Percentiles rank a stretch among this genome's conserved stretches.
Conservation (phyloP, 1,140 invertebrate genomes). For the Drosophila arizonae region DNA sequence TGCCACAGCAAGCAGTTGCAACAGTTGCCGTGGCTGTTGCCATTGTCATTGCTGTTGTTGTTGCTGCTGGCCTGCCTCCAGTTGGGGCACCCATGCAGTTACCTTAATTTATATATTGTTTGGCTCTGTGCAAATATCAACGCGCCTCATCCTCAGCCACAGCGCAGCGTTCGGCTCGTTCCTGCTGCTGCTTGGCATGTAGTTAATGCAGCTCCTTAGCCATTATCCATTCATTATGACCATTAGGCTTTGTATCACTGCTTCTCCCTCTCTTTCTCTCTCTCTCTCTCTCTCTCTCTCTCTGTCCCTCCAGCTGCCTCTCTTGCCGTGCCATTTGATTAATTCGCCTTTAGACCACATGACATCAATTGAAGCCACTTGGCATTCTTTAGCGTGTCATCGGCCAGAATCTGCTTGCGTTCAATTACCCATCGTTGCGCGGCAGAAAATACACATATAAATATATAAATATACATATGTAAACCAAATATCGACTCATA, state of each 20-base stretch:
- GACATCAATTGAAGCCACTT: slow-evolving; percentile 5
- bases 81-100: slow-evolving; percentile 53
- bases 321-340: slow-evolving; percentile 14
- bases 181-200: neutral
- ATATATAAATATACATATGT: too few relatives aligned
- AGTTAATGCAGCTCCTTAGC: slow-evolving; percentile 74
- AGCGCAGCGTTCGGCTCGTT: neutral
- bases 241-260: slow-evolving; percentile 68
- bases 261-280: neutral
- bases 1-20: slow-evolving; percentile 44
- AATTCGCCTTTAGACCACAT: slow-evolving; percentile 12
- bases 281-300: neutral
- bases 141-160: slow-evolving; percentile 45
- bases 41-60: slow-evolving; percentile 2
- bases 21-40: slow-evolving; percentile 21
- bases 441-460: too few relatives aligned
- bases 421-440: too few relatives aligned
- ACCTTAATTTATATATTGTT: slow-evolving; percentile 79
- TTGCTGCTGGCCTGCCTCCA: neutral
- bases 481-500: too few relatives aligned
- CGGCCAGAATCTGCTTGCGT: neutral
- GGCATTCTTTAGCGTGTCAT: slow-evolving; percentile 32
- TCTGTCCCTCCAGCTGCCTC: too few relatives aligned
- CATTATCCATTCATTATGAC: slow-evolving; percentile 79
- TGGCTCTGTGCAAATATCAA: slow-evolving; percentile 74